These are phyloP conservation scores for Salvelinus fontinalis DNA, from an alignment of 2,113 vertebrate species.

Conservation along the genomic window DNA sequence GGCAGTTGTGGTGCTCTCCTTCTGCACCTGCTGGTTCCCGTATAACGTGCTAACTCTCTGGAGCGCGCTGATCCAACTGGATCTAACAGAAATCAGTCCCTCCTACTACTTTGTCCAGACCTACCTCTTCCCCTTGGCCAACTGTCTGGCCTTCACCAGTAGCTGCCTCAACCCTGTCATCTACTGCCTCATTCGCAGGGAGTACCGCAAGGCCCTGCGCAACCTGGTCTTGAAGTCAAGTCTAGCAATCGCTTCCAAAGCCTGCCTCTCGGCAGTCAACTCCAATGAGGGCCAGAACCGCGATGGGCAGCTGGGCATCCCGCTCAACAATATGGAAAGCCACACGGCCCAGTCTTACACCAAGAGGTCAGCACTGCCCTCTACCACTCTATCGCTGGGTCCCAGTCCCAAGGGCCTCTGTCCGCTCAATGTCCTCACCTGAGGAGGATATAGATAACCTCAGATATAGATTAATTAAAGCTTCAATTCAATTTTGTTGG, in stretches of 20 bases:
- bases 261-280: conserved; percentile 45
- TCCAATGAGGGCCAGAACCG: conserved; percentile 44
- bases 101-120: conserved; percentile 70
- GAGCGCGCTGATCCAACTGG: conserved; percentile 68
- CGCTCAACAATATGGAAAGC: conserved; percentile 53
- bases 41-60: conserved; percentile 75
- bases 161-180: conserved; percentile 78
- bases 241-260: conserved; percentile 56
- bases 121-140: conserved; percentile 74
- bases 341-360: conserved; percentile 49
- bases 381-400: conserved; percentile 39
- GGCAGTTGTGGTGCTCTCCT: conserved; percentile 71
- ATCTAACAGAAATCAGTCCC: conserved; percentile 61
- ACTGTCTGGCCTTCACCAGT: conserved; percentile 75
- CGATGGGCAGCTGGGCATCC: conserved; percentile 41
- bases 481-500: not conserved
- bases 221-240: conserved; percentile 61
- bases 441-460: not conserved
- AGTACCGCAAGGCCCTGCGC: conserved; percentile 64
- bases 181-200: conserved; percentile 76
- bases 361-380: conserved; percentile 23
- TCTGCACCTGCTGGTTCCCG: conserved; percentile 78
- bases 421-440: conserved; percentile 3
- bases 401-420: conserved; percentile 16
- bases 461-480: not conserved